These are phyloP conservation scores for Pyrochroa serraticornis DNA, from an alignment of 2,888 invertebrate genomes.

Conservation along the genomic window DNA sequence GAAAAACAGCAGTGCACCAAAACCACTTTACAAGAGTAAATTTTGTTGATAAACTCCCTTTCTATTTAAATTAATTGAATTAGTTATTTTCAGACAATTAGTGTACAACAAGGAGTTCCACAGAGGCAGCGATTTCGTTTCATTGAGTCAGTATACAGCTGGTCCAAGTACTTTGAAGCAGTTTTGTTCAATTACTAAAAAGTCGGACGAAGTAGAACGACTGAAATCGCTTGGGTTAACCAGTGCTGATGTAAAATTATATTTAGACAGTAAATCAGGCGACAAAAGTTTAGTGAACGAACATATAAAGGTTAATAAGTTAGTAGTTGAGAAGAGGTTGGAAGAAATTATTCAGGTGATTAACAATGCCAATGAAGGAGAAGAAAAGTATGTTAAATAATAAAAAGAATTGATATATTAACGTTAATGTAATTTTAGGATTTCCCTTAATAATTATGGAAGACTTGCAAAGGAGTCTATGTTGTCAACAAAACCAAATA, in stretches of 20 bases:
- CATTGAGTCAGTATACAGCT: conserved; percentile 50
- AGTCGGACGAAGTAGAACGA: conserved; percentile 57
- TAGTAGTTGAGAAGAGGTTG: conserved; percentile 32
- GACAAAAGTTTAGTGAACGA: conserved; percentile 43
- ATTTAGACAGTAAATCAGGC: conserved; percentile 59
- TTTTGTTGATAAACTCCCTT: background rate
- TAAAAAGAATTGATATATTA: background rate
- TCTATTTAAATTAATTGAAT: conserved; percentile 1
- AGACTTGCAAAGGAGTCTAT: conserved; percentile 36
- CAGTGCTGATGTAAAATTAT: conserved; percentile 61
- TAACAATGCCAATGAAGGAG: background rate
- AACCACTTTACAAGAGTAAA: conserved; percentile 49
- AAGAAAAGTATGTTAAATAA: background rate
- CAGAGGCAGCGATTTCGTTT: conserved; percentile 39
- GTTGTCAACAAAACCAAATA: conserved; percentile 49
- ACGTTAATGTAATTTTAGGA: background rate
- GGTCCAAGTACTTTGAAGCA: conserved; percentile 59
- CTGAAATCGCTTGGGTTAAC: conserved; percentile 60
- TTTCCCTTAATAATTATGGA: too few species aligned
- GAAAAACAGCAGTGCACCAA: conserved; percentile 50
- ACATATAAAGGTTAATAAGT: conserved; percentile 47
- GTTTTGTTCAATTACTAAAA: conserved; percentile 57
- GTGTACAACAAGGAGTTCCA: conserved; percentile 35
- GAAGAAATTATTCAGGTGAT: conserved; percentile 1
- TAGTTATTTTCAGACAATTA: conserved; percentile 36